These are phyloP conservation scores for Menidia menidia DNA, from an alignment of 2,797 vertebrate genomes.

Conservation along the genomic window DNA sequence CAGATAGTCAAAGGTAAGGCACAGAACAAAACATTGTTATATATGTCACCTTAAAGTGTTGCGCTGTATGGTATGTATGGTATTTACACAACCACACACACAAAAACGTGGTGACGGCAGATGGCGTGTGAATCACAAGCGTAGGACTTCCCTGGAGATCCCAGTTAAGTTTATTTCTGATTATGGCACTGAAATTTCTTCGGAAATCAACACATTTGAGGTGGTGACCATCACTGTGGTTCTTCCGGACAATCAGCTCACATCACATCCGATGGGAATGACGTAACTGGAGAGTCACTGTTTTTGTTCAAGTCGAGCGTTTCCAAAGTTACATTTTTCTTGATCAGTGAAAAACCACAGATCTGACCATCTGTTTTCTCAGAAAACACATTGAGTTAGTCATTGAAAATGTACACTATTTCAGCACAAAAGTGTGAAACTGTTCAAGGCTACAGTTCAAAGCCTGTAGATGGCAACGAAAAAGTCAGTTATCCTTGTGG, in stretches of 20 bases:
- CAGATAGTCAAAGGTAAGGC: conserved; percentile 63
- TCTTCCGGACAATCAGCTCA: conserved; percentile 16
- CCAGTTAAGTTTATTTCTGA: not conserved
- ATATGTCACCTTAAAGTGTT: not conserved
- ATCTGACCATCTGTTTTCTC: not conserved
- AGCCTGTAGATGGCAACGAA: not conserved
- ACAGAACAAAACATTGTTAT: not conserved
- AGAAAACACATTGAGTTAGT: not conserved
- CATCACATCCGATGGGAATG: not conserved
- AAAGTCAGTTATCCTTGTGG: not conserved
- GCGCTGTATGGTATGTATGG: not conserved
- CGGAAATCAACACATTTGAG: not conserved
- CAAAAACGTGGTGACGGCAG: not conserved
- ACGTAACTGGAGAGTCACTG: not conserved
- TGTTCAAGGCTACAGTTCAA: not conserved
- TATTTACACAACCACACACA: not conserved
- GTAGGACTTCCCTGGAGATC: not conserved
- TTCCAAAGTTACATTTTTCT: too few species aligned
- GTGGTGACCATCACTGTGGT: conserved; percentile 2
- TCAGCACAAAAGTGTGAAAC: not conserved
- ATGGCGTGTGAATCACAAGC: not conserved
- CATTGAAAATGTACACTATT: not conserved
- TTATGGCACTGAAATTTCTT: conserved; percentile 51
- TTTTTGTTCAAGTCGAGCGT: conserved; percentile 8
- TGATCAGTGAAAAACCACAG: not conserved